Percentiles rank a stretch among this genome's conserved stretches.
phyloP scores from a whole-genome alignment of 1,140 invertebrate species.

The Macrotrachela quadricornifera region DNA sequence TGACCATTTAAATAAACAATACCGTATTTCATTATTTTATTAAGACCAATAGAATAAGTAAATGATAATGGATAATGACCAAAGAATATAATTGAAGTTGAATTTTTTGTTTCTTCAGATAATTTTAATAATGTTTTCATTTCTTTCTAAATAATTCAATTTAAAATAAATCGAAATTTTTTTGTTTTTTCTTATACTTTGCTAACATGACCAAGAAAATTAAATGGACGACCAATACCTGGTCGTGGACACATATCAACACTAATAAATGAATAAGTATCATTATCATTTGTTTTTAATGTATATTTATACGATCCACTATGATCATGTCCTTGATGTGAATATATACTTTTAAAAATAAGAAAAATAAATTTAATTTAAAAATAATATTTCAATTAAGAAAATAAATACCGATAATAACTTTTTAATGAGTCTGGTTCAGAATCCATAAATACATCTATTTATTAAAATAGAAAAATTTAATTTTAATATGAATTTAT shows the following conservation, averaged over 20 bases:
- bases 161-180: neutral
- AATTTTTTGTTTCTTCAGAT: constrained; percentile 26
- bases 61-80: constrained; percentile 79
- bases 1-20: constrained; percentile 69
- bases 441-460: constrained; percentile 70
- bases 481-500: neutral
- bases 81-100: constrained; percentile 51
- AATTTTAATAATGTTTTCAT: constrained; percentile 4
- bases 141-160: constrained; percentile 4
- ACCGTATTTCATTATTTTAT: constrained; percentile 17
- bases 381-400: constrained; percentile 48
- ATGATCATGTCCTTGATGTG: too few species aligned
- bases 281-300: constrained; percentile 17
- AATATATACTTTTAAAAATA: too few species aligned
- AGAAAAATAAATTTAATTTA: neutral
- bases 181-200: neutral
- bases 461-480: constrained; percentile 1
- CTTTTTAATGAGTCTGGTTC: constrained; percentile 11
- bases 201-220: constrained; percentile 59
- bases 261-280: constrained; percentile 54
- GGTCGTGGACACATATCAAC: constrained; percentile 63
- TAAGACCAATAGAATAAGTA: constrained; percentile 37
- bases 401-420: constrained; percentile 30
- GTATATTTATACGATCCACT: neutral
- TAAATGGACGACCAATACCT: constrained; percentile 63